Evolutionary conservation across 1,140 invertebrate genomes (phyloP).

Genomic region (Papilio xuthus): DNA sequence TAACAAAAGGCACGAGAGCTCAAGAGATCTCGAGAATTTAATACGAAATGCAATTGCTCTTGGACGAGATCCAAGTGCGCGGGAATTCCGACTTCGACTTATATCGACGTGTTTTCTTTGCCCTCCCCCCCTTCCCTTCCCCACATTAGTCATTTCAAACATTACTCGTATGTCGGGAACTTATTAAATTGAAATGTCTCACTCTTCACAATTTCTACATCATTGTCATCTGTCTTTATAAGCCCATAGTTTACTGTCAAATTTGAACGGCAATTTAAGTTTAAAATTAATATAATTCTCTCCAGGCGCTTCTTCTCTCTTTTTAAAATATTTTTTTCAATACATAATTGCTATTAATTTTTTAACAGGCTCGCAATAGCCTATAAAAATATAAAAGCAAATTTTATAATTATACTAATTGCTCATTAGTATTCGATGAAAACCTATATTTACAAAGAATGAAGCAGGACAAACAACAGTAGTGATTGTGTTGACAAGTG

Average conservation of each 20-base stretch:
- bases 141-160: conserved; percentile 1
- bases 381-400: no score
- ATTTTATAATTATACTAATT: no score
- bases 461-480: no score
- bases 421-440: no score
- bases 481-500: no score
- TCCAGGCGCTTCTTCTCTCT: no score
- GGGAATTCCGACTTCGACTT: conserved; percentile 14
- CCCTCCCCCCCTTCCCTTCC: not conserved
- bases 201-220: not conserved
- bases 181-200: conserved; percentile 5
- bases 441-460: no score
- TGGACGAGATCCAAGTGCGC: not conserved
- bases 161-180: not conserved
- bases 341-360: no score
- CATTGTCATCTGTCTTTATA: not conserved
- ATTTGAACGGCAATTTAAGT: not conserved
- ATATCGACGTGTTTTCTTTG: conserved; percentile 17
- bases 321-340: no score
- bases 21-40: conserved; percentile 10
- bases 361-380: not conserved
- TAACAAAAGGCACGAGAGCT: conserved; percentile 15
- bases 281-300: no score
- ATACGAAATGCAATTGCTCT: conserved; percentile 12
- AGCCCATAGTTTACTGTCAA: not conserved